Conservation (phyloP, 1,140 invertebrate genomes). For the Neodiprion pinetum region DNA sequence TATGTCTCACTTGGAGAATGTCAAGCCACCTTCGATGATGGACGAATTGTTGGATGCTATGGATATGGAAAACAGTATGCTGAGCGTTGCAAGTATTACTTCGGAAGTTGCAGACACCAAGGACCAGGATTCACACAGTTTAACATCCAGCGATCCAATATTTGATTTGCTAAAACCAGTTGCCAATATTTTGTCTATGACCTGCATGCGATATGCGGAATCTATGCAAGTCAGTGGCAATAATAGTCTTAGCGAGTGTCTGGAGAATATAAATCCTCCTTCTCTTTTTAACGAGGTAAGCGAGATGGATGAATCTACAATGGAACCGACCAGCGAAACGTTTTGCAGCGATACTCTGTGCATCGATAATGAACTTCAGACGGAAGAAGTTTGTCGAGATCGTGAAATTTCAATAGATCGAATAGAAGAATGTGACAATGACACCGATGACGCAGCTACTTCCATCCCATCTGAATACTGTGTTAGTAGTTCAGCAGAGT, state of each 20-base stretch:
- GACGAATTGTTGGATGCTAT: conserved; percentile 73
- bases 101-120: conserved; percentile 74
- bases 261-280: conserved; percentile 72
- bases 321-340: conserved; percentile 66
- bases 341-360: conserved; percentile 65
- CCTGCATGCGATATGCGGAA: conserved; percentile 53
- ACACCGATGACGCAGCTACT: conserved; percentile 61
- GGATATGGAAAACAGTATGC: conserved; percentile 80
- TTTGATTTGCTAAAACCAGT: conserved; percentile 57
- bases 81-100: conserved; percentile 83
- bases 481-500: conserved; percentile 70
- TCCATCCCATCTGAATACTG: conserved; percentile 64
- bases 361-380: conserved; percentile 53
- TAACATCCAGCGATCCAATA: conserved; percentile 45
- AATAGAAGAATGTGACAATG: conserved; percentile 50
- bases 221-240: conserved; percentile 48
- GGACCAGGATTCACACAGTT: conserved; percentile 46
- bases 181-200: conserved; percentile 54
- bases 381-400: conserved; percentile 43
- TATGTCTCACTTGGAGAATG: conserved; percentile 75
- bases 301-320: conserved; percentile 68
- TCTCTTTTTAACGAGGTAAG: conserved; percentile 69
- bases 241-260: conserved; percentile 64
- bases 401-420: conserved; percentile 29
- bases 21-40: conserved; percentile 84